Evolutionary conservation across 2,888 invertebrate genomes (phyloP), one percentile per base, ranked within the genome.

Genomic region (Drosophila nr. perissopoda): DNA sequence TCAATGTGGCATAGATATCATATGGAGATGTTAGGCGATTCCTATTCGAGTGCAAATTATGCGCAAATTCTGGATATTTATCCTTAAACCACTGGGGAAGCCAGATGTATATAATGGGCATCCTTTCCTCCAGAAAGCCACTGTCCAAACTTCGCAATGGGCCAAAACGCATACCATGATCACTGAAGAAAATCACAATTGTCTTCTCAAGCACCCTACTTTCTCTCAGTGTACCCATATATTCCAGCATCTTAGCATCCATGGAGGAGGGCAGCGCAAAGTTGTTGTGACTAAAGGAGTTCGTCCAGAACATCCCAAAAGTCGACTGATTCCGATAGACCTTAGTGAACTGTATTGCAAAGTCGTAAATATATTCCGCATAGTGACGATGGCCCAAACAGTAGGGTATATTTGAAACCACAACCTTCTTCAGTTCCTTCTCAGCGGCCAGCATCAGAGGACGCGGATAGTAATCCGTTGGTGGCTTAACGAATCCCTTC

Each of bases 401-500:
- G 70, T 93, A 95, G 56, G 92, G 94, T 81, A 94, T 93, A 70
- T 88, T 94, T 27, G 93, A 91, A 75, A 94, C 93, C 1, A 92
- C 91, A 56, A 93, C 93, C 10, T 92, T 93, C 38, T 91, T 92
- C 1, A 95, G 87, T 65, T 94, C 93, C 54, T 93, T 94, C 91
- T 96, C 96, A 1, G 95, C 94, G 11, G 96, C 96, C 16, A 96
- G 80, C 72, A 96, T 94, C 76, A 96, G 95, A 0, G 97, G 96
- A 51, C 96, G 94, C 71, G 96, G 94, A 79, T 97, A 98, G 84
- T 97, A 97, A 90, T 98, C 97, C 0, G 97, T 96, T 0, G 98
- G 98, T 0, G 95, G 94, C 2, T 94, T 92, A 1, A 93, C 93
- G 87, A 98, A 98, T 1, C 96, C 96, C n/a, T 93, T 93, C 87